Base-by-base conservation (phyloP, 2,888 invertebrate genomes). In the Cabera pusaria region DNA sequence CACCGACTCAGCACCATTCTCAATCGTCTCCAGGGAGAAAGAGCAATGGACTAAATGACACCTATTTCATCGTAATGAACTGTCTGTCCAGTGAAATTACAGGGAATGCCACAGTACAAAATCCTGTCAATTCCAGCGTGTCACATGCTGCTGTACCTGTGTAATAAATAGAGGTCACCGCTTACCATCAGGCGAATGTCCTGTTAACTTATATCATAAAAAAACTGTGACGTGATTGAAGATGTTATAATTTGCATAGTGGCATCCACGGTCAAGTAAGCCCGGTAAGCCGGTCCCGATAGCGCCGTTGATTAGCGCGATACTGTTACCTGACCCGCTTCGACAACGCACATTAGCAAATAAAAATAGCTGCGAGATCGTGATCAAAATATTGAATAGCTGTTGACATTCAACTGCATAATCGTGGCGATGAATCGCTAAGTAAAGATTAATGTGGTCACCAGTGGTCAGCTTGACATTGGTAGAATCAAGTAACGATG, bases 251-350 rank as follows among this genome's bases (percentile, higher is more conserved):
- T 67, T 65, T 65, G 57, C 67, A 62, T 67, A 39, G 44, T 56
- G 44, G 45, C 24, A 25, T 52, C 49, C 44, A 52, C 56, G 59
- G 54, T 60, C 55, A 63, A 68, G 64, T 65, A 65, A 55, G 51
- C 59, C 56, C 47, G 45, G 64, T 65, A 65, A 55, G 51, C 59
- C 56, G 48, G 45, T 54, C 44, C 45, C 44, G 55, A 58, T 59
- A 46, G 54, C 45, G 49, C 42, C 32, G 41, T 60, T 63, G 67
- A 74, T 77, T 68, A 72, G 55, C 49, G 45, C 36, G 50, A 41
- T 70, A 74, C 80, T 66, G 79, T 76, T 80, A 81, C 41, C 45
- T 72, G 76, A 73, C 76, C 73, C 64, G 61, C 60, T 69, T 68
- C 57, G 49, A 53, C 40, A 51, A 44, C 49, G 44, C 49, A 52